Evolutionary conservation across 1,140 invertebrate genomes (phyloP).

Genomic region (Dinoponera quadriceps): DNA sequence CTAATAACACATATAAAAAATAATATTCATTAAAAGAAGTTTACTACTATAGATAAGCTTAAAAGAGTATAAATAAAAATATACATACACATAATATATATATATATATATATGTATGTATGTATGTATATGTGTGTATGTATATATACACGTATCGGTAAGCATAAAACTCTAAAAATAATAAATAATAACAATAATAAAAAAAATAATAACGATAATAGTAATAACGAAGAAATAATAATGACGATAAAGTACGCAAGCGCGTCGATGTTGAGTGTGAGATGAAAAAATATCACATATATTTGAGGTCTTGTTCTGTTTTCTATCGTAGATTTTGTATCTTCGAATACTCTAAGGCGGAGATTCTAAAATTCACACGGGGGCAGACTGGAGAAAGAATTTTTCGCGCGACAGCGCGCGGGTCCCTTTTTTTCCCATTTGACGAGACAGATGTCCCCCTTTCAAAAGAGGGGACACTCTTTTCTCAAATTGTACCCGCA

Average conservation of each 20-base stretch:
- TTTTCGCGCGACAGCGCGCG: conserved; percentile 29
- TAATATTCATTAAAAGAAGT: conserved; percentile 37
- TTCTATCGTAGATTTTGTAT: conserved; percentile 86
- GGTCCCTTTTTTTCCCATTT: conserved; percentile 41
- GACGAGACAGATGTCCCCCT: conserved; percentile 8
- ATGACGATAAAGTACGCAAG: conserved; percentile 71
- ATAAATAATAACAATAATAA: conserved; percentile 67
- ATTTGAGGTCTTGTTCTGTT: conserved; percentile 83
- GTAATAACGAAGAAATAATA: conserved; percentile 55
- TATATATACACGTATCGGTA: conserved; percentile 43
- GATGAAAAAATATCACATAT: conserved; percentile 76
- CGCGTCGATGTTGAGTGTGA: conserved; percentile 82
- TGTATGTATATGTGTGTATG: conserved; percentile 36
- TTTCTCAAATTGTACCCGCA: not conserved
- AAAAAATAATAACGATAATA: conserved; percentile 63
- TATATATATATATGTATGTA: conserved; percentile 6
- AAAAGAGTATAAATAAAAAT: conserved; percentile 66
- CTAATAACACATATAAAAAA: conserved; percentile 71
- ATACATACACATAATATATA: conserved; percentile 37
- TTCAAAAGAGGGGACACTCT: not conserved
- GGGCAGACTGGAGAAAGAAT: conserved; percentile 55
- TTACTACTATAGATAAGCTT: conserved; percentile 65
- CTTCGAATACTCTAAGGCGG: conserved; percentile 84
- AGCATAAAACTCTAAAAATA: conserved; percentile 55
- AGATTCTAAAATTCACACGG: conserved; percentile 81